Evolutionary conservation across 2,888 invertebrate species (phyloP).

Genomic region (Phalera bucephala): DNA sequence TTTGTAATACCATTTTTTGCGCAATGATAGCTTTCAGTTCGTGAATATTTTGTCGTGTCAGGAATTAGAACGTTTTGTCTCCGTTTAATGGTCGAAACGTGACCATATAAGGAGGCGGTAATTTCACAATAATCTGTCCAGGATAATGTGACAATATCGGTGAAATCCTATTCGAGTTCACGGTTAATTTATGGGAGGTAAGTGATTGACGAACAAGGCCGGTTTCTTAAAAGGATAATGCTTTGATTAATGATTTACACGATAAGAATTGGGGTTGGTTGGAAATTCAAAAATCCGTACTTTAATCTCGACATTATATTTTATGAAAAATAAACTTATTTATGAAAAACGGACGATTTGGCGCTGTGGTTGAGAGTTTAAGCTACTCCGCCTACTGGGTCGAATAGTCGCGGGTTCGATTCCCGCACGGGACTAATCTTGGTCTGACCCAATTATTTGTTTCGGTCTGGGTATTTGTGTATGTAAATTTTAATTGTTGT

Average conservation of each 20-base stretch:
- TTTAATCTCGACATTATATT: too few species aligned
- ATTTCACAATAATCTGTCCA: constrained; percentile 72
- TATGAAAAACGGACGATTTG: too few species aligned
- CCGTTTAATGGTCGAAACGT: constrained; percentile 78
- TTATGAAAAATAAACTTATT: too few species aligned
- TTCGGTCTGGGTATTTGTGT: too few species aligned
- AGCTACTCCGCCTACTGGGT: too few species aligned
- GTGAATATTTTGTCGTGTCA: constrained; percentile 74
- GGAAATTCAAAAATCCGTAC: too few species aligned
- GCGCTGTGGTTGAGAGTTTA: too few species aligned
- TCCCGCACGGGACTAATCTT: too few species aligned
- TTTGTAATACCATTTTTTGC: constrained; percentile 60
- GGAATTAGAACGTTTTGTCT: constrained; percentile 81
- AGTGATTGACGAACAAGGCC: constrained; percentile 40
- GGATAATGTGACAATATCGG: constrained; percentile 69
- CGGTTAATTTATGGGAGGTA: constrained; percentile 60
- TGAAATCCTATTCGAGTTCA: constrained; percentile 55
- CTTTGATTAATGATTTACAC: constrained; percentile 38
- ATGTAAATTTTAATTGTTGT: too few species aligned
- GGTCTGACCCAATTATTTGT: too few species aligned
- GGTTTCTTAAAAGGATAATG: constrained; percentile 33
- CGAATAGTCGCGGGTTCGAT: too few species aligned
- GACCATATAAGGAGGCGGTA: constrained; percentile 68
- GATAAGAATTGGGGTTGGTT: too few species aligned
- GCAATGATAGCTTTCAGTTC: constrained; percentile 77